Evolutionary conservation across 2,797 vertebrate species (phyloP).

Genomic region (Varecia variegata): DNA sequence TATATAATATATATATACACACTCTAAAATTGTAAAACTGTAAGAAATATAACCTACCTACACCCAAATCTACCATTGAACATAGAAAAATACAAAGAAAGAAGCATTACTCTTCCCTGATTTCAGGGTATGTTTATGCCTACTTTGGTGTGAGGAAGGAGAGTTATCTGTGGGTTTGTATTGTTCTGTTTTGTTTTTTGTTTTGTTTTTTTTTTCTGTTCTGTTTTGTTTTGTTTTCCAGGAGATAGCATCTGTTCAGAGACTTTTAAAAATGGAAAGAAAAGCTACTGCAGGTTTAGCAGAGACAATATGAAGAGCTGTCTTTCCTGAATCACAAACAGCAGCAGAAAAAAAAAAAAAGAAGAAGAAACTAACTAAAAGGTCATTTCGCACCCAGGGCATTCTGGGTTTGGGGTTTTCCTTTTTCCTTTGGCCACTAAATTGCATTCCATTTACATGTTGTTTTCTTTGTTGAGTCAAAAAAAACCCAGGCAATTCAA

Average conservation of each 20-base stretch:
- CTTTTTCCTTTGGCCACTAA: slow-evolving; percentile 12
- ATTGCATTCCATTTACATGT: background rate
- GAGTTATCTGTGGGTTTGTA: background rate
- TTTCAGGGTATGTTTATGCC: background rate
- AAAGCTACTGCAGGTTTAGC: slow-evolving; percentile 40
- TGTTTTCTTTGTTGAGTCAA: slow-evolving; percentile 32
- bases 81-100: background rate
- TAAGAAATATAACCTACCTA: background rate
- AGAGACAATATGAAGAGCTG: background rate
- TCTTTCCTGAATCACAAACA: slow-evolving; percentile 55
- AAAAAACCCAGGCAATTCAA: slow-evolving; percentile 21
- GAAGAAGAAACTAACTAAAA: slow-evolving; percentile 5
- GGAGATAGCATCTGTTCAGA: slow-evolving; percentile 58
- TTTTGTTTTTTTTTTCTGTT: slow-evolving; percentile 33
- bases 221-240: slow-evolving; percentile 49
- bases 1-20: background rate
- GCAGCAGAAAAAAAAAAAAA: background rate
- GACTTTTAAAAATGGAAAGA: slow-evolving; percentile 31
- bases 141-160: background rate
- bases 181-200: background rate
- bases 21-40: background rate
- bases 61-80: background rate
- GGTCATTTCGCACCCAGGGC: background rate
- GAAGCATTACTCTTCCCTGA: background rate
- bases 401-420: slow-evolving; percentile 7